Base-by-base conservation (phyloP, 2,113 vertebrate genomes). In the Labeo rohita region DNA sequence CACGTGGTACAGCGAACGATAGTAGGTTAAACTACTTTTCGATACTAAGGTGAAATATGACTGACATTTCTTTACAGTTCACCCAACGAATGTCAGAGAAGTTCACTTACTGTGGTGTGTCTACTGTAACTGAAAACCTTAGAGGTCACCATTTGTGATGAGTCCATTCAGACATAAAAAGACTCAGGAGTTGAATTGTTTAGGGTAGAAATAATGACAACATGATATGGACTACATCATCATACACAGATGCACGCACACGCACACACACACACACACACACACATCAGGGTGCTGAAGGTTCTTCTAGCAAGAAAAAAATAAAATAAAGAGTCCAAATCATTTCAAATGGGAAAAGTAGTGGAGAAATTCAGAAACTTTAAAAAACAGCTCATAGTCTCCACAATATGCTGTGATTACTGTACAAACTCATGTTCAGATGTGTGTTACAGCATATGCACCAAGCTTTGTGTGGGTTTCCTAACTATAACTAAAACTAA, bases 121-220 rank as follows among this genome's bases (percentile, higher is more conserved):
- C 18, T 45, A 45, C 21, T 45, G 70, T 73, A n/a, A 21, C 15
- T 45, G 18, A 43, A 73, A 45, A 21, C 34, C 70, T 21, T 2
- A n/a, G 63, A 73, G 70, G 70, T 47, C 70, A 73, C 16, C 18
- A 4, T n/a, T 75, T 75, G 45, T 50, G 45, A 50, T 7, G 11
- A 75, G 73, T 1, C 45, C 45, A 75, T 75, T 75, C 73, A 75
- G 73, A 75, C 2, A n/a, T n/a, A 15, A 50, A 75, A 50, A 50
- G 4, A 11, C 63, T 65, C 7, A 68, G 34, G 45, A 50, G 73
- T 3, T 49, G 45, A 50, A 49, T 74, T 5, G 43, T 49, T 75
- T 21, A 75, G 21, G 0, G 2, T 23, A 28, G 73, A 23, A 50
- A 50, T n/a, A 23, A 50, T 34, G 16, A 34, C 21, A 49, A 13